Evolutionary conservation across 2,888 invertebrate species (phyloP).

Genomic region (Pardosa pseudoannulata): DNA sequence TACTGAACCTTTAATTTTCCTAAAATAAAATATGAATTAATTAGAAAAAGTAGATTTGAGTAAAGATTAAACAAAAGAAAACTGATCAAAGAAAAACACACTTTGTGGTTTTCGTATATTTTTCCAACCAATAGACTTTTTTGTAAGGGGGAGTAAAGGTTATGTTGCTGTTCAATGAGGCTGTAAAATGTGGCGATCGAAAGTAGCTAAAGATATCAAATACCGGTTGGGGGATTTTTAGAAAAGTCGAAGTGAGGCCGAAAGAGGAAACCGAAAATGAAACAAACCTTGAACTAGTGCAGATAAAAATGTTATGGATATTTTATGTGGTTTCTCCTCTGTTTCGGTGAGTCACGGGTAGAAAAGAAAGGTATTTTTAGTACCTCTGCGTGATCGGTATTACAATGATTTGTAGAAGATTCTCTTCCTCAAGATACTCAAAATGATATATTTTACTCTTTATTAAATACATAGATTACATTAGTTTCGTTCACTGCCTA

Average conservation of each 20-base stretch:
- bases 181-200: conserved; percentile 50
- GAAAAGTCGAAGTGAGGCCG: conserved; percentile 1
- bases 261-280: conserved; percentile 1
- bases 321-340: conserved; percentile 49
- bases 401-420: background rate
- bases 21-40: too few species aligned
- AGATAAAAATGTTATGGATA: conserved; percentile 38
- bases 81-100: too few species aligned
- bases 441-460: too few species aligned
- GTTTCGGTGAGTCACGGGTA: background rate
- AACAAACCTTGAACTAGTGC: background rate
- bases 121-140: background rate
- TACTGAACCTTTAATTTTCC: too few species aligned
- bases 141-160: too few species aligned
- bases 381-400: conserved; percentile 38
- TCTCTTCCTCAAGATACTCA: background rate
- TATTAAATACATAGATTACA: too few species aligned
- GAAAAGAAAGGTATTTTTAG: conserved; percentile 38
- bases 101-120: too few species aligned
- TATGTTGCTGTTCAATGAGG: background rate
- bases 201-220: conserved; percentile 47
- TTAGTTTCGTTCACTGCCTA: too few species aligned
- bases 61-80: too few species aligned
- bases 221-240: conserved; percentile 15
- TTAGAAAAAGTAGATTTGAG: too few species aligned